phyloP scores from a whole-genome alignment of 2,797 vertebrate species.

The Amblyopsis hoosieri region DNA sequence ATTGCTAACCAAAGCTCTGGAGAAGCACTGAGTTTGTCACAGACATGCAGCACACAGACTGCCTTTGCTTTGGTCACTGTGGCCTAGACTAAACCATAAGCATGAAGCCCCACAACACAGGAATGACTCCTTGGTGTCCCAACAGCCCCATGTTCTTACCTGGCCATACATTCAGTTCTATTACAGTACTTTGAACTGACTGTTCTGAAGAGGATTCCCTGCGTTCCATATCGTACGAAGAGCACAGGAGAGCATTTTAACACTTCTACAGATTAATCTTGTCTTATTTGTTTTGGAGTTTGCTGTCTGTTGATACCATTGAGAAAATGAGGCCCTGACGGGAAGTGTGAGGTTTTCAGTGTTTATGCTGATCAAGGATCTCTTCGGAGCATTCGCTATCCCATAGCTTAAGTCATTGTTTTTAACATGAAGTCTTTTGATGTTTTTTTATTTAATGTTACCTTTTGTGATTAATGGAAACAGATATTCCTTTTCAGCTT shows the following conservation, averaged over 20 bases:
- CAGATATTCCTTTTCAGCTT: too few relatives aligned
- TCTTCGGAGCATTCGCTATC: too few relatives aligned
- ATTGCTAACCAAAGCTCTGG: constrained; percentile 87
- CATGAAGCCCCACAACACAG: background rate
- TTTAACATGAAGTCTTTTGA: too few relatives aligned
- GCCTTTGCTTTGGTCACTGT: background rate
- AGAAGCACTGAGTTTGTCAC: constrained; percentile 79
- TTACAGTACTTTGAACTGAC: background rate
- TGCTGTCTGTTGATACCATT: background rate
- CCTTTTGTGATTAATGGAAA: too few relatives aligned
- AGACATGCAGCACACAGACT: constrained; percentile 17
- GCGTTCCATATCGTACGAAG: background rate
- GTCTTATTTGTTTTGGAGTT: constrained; percentile 11
- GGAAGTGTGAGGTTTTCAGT: background rate
- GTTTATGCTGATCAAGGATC: too few relatives aligned
- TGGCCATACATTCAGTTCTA: background rate
- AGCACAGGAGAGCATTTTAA: constrained; percentile 4
- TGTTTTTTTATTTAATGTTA: too few relatives aligned
- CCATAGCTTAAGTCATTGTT: too few relatives aligned
- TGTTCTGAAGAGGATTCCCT: background rate
- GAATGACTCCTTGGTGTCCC: background rate
- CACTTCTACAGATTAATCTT: background rate
- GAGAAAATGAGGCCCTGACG: background rate
- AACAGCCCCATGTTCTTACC: constrained; percentile 7
- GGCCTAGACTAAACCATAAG: constrained; percentile 9